Percentiles rank a stretch among this genome's conserved stretches.
Evolutionary conservation across 1,140 invertebrate species (phyloP).

Genomic region (Coelopa frigida): DNA sequence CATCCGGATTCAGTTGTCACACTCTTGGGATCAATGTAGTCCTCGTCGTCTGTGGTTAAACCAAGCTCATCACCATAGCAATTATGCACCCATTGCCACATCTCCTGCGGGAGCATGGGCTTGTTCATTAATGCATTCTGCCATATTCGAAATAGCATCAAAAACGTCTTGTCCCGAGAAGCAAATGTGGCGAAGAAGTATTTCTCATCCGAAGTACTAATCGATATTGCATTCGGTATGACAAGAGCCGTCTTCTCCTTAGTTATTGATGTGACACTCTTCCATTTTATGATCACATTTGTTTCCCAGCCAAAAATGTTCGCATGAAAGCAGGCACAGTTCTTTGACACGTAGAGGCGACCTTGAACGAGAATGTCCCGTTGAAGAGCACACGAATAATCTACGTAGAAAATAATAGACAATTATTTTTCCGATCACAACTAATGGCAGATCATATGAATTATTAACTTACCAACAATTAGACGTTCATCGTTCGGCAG

Average conservation of each 20-base stretch:
- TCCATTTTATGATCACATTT: slow-evolving; percentile 69
- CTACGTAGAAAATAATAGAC: slow-evolving; percentile 47
- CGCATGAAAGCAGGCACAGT: slow-evolving; percentile 91
- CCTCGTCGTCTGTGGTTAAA: slow-evolving; percentile 87
- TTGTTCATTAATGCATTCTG: slow-evolving; percentile 90
- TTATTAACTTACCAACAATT: slow-evolving; percentile 73
- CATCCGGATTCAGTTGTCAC: slow-evolving; percentile 24
- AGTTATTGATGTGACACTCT: slow-evolving; percentile 84
- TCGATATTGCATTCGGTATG: slow-evolving; percentile 90
- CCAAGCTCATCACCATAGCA: slow-evolving; percentile 90
- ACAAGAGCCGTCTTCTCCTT: slow-evolving; percentile 86
- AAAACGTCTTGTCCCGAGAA: slow-evolving; percentile 84
- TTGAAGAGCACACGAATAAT: slow-evolving; percentile 94
- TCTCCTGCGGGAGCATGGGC: slow-evolving; percentile 75
- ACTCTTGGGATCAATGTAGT: slow-evolving; percentile 56
- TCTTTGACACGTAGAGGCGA: slow-evolving; percentile 84
- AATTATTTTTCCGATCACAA: too few relatives aligned
- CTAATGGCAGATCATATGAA: background rate
- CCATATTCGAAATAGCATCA: slow-evolving; percentile 93
- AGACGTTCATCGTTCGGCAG: slow-evolving; percentile 84
- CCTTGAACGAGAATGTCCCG: slow-evolving; percentile 90
- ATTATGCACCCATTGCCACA: slow-evolving; percentile 82
- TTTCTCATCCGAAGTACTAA: slow-evolving; percentile 76
- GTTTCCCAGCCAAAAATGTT: slow-evolving; percentile 95
- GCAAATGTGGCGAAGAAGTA: slow-evolving; percentile 91